Conservation (phyloP, 2,888 invertebrate genomes). For the Anoncus sp. region DNA sequence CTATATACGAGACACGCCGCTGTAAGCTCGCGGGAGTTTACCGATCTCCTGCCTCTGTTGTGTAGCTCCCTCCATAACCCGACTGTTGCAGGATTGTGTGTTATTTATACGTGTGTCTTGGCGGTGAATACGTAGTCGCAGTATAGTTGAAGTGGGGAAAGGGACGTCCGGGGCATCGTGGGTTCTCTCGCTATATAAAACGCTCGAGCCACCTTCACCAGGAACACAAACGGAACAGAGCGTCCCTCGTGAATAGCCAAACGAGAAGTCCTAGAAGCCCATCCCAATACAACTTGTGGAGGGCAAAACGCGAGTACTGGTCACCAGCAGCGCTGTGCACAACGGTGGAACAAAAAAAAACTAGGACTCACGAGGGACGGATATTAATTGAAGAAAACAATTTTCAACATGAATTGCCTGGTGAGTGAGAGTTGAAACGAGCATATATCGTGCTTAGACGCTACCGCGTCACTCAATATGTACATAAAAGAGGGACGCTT, state of each 20-base stretch:
- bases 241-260: conserved; percentile 65
- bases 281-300: conserved; percentile 39
- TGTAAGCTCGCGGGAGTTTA: conserved; percentile 59
- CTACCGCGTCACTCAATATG: background rate
- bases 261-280: conserved; percentile 54
- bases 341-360: too few species aligned
- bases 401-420: conserved; percentile 77
- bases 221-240: conserved; percentile 78
- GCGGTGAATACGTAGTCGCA: conserved; percentile 56
- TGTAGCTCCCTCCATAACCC: conserved; percentile 52
- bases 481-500: background rate
- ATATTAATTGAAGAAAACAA: conserved; percentile 23
- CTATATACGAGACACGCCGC: conserved; percentile 31
- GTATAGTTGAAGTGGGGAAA: conserved; percentile 62
- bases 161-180: conserved; percentile 73
- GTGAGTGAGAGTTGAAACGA: conserved; percentile 73
- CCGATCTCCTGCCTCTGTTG: conserved; percentile 61
- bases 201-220: conserved; percentile 79
- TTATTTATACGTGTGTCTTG: conserved; percentile 41
- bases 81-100: conserved; percentile 49
- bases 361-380: conserved; percentile 48
- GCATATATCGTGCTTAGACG: background rate
- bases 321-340: conserved; percentile 73
- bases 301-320: conserved; percentile 74
- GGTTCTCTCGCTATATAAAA: conserved; percentile 78